These are phyloP conservation scores for Buphagus erythrorhynchus DNA, from an alignment of 2,797 vertebrate genomes.

Conservation along the genomic window DNA sequence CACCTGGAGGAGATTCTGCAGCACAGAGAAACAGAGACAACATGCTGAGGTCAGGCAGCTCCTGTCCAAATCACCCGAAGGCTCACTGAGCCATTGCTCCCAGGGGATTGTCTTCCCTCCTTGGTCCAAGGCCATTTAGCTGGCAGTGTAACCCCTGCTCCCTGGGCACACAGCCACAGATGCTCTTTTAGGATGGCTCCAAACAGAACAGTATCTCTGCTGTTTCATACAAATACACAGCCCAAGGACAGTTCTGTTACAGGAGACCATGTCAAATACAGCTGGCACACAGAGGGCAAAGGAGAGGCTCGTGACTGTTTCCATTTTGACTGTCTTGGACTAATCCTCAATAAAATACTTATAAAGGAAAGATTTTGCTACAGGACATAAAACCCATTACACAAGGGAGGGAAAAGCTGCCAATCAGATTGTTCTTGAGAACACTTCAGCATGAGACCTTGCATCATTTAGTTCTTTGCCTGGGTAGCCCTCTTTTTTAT, in stretches of 20 bases:
- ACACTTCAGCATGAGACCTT: neutral
- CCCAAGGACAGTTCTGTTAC: neutral
- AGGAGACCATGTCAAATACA: neutral
- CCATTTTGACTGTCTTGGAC: neutral
- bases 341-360: neutral
- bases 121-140: neutral
- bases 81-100: neutral
- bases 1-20: neutral
- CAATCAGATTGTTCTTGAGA: neutral
- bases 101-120: neutral
- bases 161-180: neutral
- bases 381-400: neutral
- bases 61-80: accelerated
- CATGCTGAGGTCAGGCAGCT: accelerated
- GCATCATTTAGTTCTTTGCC: neutral
- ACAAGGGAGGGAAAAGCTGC: neutral
- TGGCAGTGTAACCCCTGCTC: neutral
- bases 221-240: neutral
- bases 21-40: neutral
- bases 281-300: neutral
- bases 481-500: neutral
- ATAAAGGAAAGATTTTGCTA: neutral
- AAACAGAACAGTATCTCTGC: neutral
- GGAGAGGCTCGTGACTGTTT: neutral
- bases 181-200: neutral